Base-by-base conservation (phyloP, 1,140 invertebrate genomes). In the Formica selysi region DNA sequence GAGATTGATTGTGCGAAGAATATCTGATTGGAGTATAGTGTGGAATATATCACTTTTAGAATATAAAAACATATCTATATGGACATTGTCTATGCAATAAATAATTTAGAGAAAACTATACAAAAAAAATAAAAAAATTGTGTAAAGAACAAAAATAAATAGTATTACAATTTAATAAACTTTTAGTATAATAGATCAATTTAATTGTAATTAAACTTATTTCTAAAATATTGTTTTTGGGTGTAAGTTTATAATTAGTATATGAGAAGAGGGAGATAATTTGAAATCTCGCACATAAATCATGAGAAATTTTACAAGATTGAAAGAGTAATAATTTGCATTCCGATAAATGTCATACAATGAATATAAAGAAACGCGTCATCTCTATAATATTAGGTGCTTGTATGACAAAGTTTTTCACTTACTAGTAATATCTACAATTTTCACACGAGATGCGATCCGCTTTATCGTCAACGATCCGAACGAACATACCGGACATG, bases 401-500 rank as follows among this genome's bases (percentile, higher is more conserved):
- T 68, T n/a, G 13, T 41, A 16, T 16, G 36, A 36, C 26, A 4
- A 41, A 80, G n/a, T 83, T 83, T 73, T 83, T 80, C 32, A 59
- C 11, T 67, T 29, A 32, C n/a, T 10, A 38, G 41, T 44, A 13
- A 61, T 26, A 36, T 29, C 32, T 51, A 62, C 29, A 68, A 68
- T 79, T 81, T 73, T 73, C 70, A 38, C 38, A 11, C 26, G 4
- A 71, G 26, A 29, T 44, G 41, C n/a, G 67, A 64, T 44, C 79
- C 44, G 54, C 22, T 61, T 73, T 61, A 44, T 73, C 51, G 79
- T 41, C 67, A 22, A 83, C 29, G 79, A 81, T 36, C 67, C 19
- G 26, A 81, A 70, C 22, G 65, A 68, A 59, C 78, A 59, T 71
- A 73, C 38, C 79, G 79, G 79, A 73, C 22, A 73, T 67, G 54